These are phyloP conservation scores for Struthidea cinerea DNA, from an alignment of 2,113 vertebrate species.

Conservation along the genomic window DNA sequence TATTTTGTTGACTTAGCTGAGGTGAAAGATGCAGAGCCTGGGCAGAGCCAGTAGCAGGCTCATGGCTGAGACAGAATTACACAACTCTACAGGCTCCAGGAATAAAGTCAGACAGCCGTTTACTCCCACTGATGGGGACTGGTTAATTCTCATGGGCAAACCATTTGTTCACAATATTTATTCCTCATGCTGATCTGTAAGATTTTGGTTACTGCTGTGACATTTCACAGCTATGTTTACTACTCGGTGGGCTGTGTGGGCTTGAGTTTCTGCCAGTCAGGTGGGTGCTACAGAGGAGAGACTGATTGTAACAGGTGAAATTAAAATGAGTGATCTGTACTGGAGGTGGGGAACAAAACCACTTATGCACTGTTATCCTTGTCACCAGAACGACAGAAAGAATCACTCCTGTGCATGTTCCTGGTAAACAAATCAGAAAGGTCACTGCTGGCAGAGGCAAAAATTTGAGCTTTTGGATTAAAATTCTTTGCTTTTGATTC, in stretches of 20 bases:
- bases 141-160: not conserved
- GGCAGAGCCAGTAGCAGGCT: not conserved
- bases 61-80: not conserved
- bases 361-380: not conserved
- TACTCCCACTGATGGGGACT: not conserved
- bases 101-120: not conserved
- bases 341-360: not conserved
- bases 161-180: not conserved
- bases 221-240: not conserved
- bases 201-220: not conserved
- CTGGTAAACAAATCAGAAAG: not conserved
- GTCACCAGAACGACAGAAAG: not conserved
- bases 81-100: not conserved
- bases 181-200: not conserved
- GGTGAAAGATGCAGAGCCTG: not conserved
- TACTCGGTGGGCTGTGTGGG: not conserved
- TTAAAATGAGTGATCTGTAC: not conserved
- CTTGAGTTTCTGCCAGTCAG: not conserved
- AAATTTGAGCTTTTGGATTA: not conserved
- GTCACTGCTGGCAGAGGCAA: not conserved
- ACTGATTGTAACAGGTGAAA: not conserved
- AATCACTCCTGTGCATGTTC: not conserved
- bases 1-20: not conserved
- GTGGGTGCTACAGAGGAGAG: not conserved
- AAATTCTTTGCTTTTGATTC: not conserved